Evolutionary conservation across 2,113 vertebrate species (phyloP).

Genomic region (Saguinus midas): DNA sequence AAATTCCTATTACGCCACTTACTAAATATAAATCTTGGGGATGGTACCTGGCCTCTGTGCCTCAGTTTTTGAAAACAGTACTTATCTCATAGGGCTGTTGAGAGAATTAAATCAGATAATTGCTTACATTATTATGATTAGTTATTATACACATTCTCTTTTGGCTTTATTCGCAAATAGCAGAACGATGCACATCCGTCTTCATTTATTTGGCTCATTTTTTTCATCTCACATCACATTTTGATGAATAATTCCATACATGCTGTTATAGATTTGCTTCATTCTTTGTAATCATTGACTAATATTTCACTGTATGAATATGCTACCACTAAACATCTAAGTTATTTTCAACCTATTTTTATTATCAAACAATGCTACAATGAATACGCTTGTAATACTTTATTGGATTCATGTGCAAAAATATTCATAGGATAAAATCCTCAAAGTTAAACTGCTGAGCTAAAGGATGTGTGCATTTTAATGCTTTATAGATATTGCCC

Average conservation of each 20-base stretch:
- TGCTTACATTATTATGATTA: neutral
- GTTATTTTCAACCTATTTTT: neutral
- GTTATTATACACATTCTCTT: neutral
- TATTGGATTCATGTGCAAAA: neutral
- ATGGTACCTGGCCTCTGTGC: neutral
- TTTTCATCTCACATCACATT: neutral
- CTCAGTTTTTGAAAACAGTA: neutral
- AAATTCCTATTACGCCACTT: neutral
- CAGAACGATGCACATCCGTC: neutral
- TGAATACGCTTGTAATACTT: neutral
- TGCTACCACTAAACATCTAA: neutral
- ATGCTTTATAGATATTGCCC: neutral
- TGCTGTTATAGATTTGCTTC: neutral
- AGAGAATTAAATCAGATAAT: slow-evolving; percentile 12
- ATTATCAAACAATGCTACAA: neutral
- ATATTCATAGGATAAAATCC: neutral
- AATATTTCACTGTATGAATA: neutral
- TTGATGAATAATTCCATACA: neutral
- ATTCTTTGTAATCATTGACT: neutral
- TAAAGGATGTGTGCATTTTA: neutral
- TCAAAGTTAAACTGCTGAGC: neutral
- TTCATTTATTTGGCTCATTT: neutral
- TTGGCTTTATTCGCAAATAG: neutral
- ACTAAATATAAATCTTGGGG: neutral
- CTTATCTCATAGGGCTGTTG: neutral